Base-by-base conservation (phyloP, 1,140 invertebrate species). In the Pachyrhynchus sulphureomaculatus region DNA sequence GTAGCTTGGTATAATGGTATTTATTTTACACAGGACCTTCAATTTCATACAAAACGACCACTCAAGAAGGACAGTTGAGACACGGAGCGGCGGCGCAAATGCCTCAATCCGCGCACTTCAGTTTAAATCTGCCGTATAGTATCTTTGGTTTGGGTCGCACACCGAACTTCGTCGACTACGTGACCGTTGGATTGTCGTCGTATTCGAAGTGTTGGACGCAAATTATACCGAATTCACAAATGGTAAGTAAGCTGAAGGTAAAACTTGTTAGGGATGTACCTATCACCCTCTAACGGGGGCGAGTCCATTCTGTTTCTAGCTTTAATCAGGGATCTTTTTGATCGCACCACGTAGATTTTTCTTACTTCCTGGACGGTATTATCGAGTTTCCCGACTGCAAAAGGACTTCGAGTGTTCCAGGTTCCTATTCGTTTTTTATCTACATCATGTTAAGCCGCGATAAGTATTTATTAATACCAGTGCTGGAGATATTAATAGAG, bases 121-220 rank as follows among this genome's bases (percentile, higher is more conserved):
- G 93, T 3, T 80, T 99, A 12, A 93, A 96, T 77, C 77, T 97
- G 36, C 96, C 97, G 0, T 99, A 95, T 75, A 90, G 89, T 0
- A 88, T 96, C 36, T 98, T 99, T 78, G 97, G 97, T 4, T 79
- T 99, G 2, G 96, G 96, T 12, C 86, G 93, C 60, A 96, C 95
- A 17, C 96, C 96, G 2, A 99, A 99, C 78, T 99, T 98, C 80
- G 89, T 99, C 1, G 97, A 99, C 75, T 86, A 83, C 34, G 77
- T 99, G 12, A 86, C 84, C 26, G 89, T 98, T 15, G 91, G 92
- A 6, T 82, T 98, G 54, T 90, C 80, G 58, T 83, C 83, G 51
- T 77, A 82, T 67, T 86, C 76, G 0, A 84, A 84, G 64, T 85
- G 86, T 44, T 98, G 92, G 89, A 88, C 88, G 0, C 93, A 96